Evolutionary conservation across 2,888 invertebrate species (phyloP).

Genomic region (Tinea pellionella): DNA sequence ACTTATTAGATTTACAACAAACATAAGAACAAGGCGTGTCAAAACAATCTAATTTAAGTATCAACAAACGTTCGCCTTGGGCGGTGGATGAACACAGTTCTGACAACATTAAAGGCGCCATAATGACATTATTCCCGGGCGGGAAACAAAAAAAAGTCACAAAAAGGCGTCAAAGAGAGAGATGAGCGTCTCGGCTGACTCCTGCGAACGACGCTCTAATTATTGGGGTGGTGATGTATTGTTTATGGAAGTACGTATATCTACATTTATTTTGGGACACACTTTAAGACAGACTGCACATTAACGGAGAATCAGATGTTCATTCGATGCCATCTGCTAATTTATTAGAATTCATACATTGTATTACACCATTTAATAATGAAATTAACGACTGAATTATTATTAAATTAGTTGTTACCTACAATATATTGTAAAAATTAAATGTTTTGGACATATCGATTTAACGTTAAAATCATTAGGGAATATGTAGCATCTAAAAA

Average conservation of each 20-base stretch:
- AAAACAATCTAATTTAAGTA: slow-evolving; percentile 70
- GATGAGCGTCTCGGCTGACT: slow-evolving; percentile 32
- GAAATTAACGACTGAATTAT: too few relatives aligned
- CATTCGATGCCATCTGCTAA: neutral
- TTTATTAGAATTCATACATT: neutral
- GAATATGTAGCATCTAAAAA: slow-evolving; percentile 21
- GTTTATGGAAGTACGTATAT: slow-evolving; percentile 28
- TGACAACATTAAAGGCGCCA: slow-evolving; percentile 69
- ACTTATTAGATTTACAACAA: slow-evolving; percentile 67
- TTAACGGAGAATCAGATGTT: slow-evolving; percentile 5
- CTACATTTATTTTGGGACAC: slow-evolving; percentile 12
- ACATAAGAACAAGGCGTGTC: slow-evolving; percentile 68
- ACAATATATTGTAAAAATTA: too few relatives aligned
- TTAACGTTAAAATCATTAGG: neutral
- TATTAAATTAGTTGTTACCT: too few relatives aligned
- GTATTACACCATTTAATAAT: too few relatives aligned
- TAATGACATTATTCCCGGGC: slow-evolving; percentile 67
- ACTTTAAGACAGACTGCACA: neutral
- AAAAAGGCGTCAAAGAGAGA: slow-evolving; percentile 57
- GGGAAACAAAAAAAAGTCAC: slow-evolving; percentile 57
- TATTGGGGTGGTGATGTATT: slow-evolving; percentile 49
- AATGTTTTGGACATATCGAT: neutral
- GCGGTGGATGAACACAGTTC: slow-evolving; percentile 50
- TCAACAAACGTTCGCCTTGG: slow-evolving; percentile 68
- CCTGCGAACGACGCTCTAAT: slow-evolving; percentile 43